Conservation (phyloP, 30 jellyfish, hydroid and myxozoan species). For the Aurelia aurita complex sp. Pacific region DNA sequence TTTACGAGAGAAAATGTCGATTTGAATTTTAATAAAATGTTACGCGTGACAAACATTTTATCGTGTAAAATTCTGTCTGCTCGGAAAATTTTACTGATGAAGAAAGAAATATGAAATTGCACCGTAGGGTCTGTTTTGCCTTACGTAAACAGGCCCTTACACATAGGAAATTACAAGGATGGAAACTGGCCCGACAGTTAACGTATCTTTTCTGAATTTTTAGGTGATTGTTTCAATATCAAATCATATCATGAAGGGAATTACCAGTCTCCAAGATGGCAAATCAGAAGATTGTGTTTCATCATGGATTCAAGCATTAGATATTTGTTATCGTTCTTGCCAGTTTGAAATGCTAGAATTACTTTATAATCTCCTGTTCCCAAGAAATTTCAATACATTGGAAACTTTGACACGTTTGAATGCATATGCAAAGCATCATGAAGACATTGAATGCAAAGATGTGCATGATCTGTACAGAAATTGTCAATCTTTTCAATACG, state of each 20-base stretch:
- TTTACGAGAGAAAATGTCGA: too few species aligned
- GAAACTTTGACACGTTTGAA: neutral
- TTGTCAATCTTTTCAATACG: conserved; percentile 12
- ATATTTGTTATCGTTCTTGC: conserved; percentile 11
- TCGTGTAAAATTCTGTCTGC: too few species aligned
- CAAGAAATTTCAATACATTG: conserved; percentile 44
- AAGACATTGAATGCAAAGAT: neutral
- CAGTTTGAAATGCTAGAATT: conserved; percentile 44
- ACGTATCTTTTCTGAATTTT: neutral
- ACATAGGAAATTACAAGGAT: too few species aligned
- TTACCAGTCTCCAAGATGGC: conserved; percentile 18
- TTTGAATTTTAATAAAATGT: too few species aligned
- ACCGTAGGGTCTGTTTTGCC: too few species aligned
- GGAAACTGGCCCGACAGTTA: too few species aligned
- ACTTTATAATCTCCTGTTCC: conserved; percentile 42
- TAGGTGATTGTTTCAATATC: conserved; percentile 58
- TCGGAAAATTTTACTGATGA: too few species aligned
- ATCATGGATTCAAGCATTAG: conserved; percentile 71
- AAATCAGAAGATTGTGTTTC: conserved; percentile 24
- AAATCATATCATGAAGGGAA: conserved; percentile 43
- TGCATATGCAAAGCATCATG: neutral
- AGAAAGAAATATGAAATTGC: too few species aligned
- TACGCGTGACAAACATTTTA: too few species aligned
- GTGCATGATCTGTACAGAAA: neutral
- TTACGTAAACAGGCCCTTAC: too few species aligned